phyloP scores from a whole-genome alignment of 2,888 invertebrate species.

The Nysson spinosus region DNA sequence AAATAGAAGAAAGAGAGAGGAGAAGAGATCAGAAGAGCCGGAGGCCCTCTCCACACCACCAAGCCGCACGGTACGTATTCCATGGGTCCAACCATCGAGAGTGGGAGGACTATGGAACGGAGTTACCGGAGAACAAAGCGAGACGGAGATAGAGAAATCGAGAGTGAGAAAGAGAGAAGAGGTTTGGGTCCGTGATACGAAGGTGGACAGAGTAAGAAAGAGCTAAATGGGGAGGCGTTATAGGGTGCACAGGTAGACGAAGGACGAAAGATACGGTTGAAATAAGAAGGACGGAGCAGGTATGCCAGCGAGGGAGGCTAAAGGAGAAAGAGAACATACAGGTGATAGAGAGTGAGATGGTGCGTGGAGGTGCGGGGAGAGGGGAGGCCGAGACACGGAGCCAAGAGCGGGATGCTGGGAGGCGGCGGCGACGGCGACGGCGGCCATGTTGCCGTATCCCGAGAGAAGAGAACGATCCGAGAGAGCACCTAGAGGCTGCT shows the following conservation, averaged over 20 bases:
- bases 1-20: constrained; percentile 20
- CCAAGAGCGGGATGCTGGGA: constrained; percentile 79
- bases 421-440: constrained; percentile 82
- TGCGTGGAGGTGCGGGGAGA: constrained; percentile 34
- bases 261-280: constrained; percentile 47
- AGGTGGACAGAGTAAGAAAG: constrained; percentile 38
- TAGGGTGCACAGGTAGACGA: constrained; percentile 44
- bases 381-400: constrained; percentile 68
- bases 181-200: constrained; percentile 27
- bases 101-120: constrained; percentile 42
- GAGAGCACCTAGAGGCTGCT: constrained; percentile 63
- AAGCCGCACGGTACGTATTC: constrained; percentile 34
- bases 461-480: constrained; percentile 66
- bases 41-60: constrained; percentile 36
- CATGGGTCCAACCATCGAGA: constrained; percentile 30
- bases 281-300: constrained; percentile 30
- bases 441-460: constrained; percentile 86
- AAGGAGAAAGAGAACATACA: neutral
- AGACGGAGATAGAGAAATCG: constrained; percentile 3
- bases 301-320: constrained; percentile 40
- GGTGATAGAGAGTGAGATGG: constrained; percentile 16
- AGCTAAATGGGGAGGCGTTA: constrained; percentile 48
- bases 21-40: constrained; percentile 7
- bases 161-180: constrained; percentile 25
- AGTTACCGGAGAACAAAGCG: constrained; percentile 9